Evolutionary conservation across 2,888 invertebrate species (phyloP).

Genomic region (Phyllotreta cruciferae): DNA sequence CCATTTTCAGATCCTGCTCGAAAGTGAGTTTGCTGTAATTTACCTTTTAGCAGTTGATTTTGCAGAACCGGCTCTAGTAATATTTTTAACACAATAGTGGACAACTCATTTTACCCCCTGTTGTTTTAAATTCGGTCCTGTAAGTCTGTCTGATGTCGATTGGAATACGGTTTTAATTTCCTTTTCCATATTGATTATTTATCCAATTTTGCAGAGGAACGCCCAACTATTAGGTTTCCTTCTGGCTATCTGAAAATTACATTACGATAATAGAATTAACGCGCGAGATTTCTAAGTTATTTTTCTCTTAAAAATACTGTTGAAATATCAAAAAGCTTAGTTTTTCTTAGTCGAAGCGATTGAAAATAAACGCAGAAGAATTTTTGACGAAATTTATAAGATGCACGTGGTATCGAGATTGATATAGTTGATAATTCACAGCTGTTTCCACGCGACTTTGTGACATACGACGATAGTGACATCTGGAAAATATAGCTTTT

Average conservation of each 20-base stretch:
- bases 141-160: neutral
- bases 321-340: neutral
- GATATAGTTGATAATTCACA: conserved; percentile 13
- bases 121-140: no score
- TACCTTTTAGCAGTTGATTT: no score
- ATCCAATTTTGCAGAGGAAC: conserved; percentile 7
- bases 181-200: conserved; percentile 12
- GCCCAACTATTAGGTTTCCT: conserved; percentile 5
- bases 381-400: conserved; percentile 2
- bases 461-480: conserved; percentile 10
- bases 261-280: conserved; percentile 8
- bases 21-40: no score
- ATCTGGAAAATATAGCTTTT: conserved; percentile 14
- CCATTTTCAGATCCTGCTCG: no score
- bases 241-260: conserved; percentile 3
- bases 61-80: no score
- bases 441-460: conserved; percentile 6
- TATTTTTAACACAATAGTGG: no score
- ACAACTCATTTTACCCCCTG: no score
- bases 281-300: neutral
- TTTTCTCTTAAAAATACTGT: neutral
- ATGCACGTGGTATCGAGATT: conserved; percentile 15
- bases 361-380: neutral
- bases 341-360: neutral
- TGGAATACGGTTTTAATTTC: conserved; percentile 12